These are phyloP conservation scores for Colletes gigas DNA, from an alignment of 1,140 invertebrate genomes.

Conservation along the genomic window DNA sequence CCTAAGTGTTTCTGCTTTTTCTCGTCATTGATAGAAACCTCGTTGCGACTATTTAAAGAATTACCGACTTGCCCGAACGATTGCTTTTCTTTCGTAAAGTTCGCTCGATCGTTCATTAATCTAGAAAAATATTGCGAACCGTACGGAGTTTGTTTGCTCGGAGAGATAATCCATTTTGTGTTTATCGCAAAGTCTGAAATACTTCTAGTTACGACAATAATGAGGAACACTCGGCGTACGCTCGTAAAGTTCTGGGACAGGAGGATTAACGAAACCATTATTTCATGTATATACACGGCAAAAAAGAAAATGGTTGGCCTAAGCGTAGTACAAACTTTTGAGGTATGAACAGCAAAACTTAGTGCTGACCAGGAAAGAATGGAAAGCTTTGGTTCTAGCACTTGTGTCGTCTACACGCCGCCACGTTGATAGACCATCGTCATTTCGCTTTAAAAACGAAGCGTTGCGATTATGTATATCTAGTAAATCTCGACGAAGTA, in stretches of 20 bases:
- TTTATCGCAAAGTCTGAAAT: slow-evolving; percentile 60
- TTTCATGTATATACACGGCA: slow-evolving; percentile 51
- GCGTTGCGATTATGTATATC: slow-evolving; percentile 10
- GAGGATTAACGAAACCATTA: slow-evolving; percentile 9
- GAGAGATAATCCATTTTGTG: neutral
- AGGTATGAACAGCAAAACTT: slow-evolving; percentile 27
- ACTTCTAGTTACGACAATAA: slow-evolving; percentile 64
- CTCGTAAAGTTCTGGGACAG: slow-evolving; percentile 19
- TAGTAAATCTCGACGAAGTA: slow-evolving; percentile 49
- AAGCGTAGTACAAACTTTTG: slow-evolving; percentile 67
- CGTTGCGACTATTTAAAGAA: neutral
- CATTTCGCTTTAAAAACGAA: slow-evolving; percentile 22
- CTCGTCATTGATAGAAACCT: neutral
- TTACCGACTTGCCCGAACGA: neutral
- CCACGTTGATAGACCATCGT: slow-evolving; percentile 14
- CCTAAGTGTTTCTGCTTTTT: neutral
- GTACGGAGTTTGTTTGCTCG: neutral
- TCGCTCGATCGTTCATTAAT: neutral
- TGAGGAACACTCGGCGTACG: slow-evolving; percentile 47
- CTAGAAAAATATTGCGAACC: neutral
- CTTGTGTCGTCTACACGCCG: slow-evolving; percentile 12
- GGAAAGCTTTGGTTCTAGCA: slow-evolving; percentile 23
- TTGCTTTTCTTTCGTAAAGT: neutral
- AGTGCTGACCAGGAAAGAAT: slow-evolving; percentile 4
- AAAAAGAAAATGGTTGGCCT: slow-evolving; percentile 55